Conservation (phyloP, 2,888 invertebrate genomes). For the Drosophila picticornis region DNA sequence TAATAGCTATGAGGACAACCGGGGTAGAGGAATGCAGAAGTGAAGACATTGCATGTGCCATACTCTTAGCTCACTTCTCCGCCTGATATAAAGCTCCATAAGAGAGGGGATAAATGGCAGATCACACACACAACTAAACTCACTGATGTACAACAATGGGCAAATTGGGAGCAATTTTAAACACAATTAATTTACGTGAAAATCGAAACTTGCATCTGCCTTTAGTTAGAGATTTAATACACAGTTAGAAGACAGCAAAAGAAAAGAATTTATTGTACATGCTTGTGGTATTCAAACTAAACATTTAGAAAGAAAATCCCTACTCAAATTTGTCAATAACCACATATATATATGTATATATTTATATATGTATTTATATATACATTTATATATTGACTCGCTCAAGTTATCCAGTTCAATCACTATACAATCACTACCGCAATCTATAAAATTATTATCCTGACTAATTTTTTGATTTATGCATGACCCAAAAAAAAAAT, state of each 20-base stretch:
- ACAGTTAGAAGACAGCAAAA: neutral
- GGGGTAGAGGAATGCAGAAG: constrained; percentile 11
- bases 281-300: neutral
- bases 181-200: neutral
- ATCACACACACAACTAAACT: constrained; percentile 19
- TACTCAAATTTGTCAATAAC: no score
- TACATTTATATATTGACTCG: neutral
- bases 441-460: neutral
- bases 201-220: neutral
- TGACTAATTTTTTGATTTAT: neutral
- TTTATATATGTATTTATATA: neutral
- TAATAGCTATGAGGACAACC: constrained; percentile 5
- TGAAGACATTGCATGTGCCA: constrained; percentile 16
- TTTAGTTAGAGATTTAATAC: neutral
- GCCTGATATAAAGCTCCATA: constrained; percentile 6
- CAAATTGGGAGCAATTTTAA: neutral
- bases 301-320: neutral
- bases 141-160: constrained; percentile 16
- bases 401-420: neutral
- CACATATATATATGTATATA: no score
- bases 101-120: constrained; percentile 51
- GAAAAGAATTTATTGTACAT: neutral
- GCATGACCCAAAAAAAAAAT: neutral
- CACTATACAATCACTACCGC: no score
- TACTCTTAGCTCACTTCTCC: constrained; percentile 17